phyloP scores from a whole-genome alignment of 2,888 invertebrate species.

The Trichogramma evanescens region DNA sequence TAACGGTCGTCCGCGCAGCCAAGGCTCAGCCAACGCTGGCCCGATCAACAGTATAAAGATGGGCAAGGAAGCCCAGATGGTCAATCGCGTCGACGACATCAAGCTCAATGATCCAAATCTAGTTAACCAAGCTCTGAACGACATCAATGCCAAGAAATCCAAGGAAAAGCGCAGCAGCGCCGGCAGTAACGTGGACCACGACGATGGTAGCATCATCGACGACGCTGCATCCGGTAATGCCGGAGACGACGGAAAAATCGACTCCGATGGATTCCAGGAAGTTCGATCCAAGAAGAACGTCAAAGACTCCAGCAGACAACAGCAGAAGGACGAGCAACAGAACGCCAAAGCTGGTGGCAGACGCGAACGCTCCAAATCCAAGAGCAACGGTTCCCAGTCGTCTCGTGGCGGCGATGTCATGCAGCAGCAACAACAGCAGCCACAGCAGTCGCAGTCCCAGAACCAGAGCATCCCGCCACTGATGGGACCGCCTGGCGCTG shows the following conservation, averaged over 20 bases:
- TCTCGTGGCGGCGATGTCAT: conserved; percentile 24
- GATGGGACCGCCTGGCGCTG: conserved; percentile 39
- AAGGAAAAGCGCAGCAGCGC: conserved; percentile 42
- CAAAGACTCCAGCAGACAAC: conserved; percentile 54
- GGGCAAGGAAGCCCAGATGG: conserved; percentile 43
- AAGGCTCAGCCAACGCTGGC: conserved; percentile 36
- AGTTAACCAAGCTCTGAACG: conserved; percentile 51
- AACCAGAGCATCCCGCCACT: conserved; percentile 33
- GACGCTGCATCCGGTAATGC: conserved; percentile 38
- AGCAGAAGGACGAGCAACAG: conserved; percentile 39
- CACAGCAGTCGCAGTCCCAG: conserved; percentile 43
- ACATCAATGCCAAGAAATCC: conserved; percentile 42
- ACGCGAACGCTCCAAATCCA: conserved; percentile 22
- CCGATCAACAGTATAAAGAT: conserved; percentile 21
- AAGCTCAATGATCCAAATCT: conserved; percentile 51
- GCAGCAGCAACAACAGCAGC: conserved; percentile 40
- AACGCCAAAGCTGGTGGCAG: conserved; percentile 18
- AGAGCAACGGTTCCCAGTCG: conserved; percentile 32
- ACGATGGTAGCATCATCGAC: conserved; percentile 48
- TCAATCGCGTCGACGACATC: conserved; percentile 53
- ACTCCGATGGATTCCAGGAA: conserved; percentile 74
- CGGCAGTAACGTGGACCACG: conserved; percentile 51
- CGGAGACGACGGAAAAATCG: conserved; percentile 43
- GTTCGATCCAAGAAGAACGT: conserved; percentile 73
- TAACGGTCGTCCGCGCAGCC: conserved; percentile 39